These are phyloP conservation scores for Lampris megalopsis DNA, from an alignment of 2,113 vertebrate species.

Conservation along the genomic window DNA sequence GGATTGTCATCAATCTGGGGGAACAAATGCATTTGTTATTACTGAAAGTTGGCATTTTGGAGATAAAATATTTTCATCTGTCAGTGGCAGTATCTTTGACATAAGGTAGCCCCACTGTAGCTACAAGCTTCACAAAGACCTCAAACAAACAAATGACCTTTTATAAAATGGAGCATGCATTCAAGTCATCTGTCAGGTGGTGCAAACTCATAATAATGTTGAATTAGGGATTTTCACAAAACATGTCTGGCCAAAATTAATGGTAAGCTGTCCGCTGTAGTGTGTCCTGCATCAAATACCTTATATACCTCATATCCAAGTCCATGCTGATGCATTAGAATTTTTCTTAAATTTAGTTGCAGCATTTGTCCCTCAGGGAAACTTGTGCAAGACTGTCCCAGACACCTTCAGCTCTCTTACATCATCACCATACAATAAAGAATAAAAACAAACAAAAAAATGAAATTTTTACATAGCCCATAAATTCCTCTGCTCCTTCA, in stretches of 20 bases:
- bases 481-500: constrained; percentile 47
- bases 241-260: constrained; percentile 19
- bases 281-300: constrained; percentile 40
- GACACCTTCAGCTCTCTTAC: constrained; percentile 30
- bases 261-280: constrained; percentile 36
- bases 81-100: not conserved
- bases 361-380: constrained; percentile 81
- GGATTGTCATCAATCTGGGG: constrained; percentile 30
- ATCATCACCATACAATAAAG: constrained; percentile 20
- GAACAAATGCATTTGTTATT: constrained; percentile 21
- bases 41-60: constrained; percentile 18
- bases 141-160: not conserved
- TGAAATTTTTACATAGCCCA: constrained; percentile 30
- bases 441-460: constrained; percentile 40
- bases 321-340: constrained; percentile 72
- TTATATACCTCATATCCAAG: constrained; percentile 77
- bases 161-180: not conserved
- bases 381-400: constrained; percentile 49
- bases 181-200: constrained; percentile 20
- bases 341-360: constrained; percentile 65
- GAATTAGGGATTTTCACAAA: constrained; percentile 21
- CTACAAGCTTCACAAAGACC: constrained; percentile 1
- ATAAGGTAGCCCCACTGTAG: not conserved
- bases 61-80: not conserved
- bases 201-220: not conserved